Evolutionary conservation across 1,140 invertebrate genomes (phyloP).

Genomic region (Drosophila melanica): DNA sequence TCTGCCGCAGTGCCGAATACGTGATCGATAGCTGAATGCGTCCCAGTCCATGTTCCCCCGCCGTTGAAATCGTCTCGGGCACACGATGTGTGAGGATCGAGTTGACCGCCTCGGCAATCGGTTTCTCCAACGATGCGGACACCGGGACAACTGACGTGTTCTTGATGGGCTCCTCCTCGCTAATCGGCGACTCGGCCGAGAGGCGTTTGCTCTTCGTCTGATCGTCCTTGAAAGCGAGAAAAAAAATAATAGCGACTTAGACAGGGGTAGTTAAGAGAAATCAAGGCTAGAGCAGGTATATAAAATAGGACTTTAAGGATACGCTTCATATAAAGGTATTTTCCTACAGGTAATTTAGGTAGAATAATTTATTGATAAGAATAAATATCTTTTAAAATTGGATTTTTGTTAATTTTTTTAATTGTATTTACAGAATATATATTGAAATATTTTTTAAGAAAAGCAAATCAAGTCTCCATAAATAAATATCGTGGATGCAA

Average conservation of each 20-base stretch:
- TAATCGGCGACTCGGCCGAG: constrained; percentile 69
- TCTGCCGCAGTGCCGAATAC: constrained; percentile 92
- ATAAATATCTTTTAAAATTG: too few species aligned
- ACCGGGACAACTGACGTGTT: constrained; percentile 43
- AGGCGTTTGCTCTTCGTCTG: constrained; percentile 60
- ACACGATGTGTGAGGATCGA: constrained; percentile 83
- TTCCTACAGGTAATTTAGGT: too few species aligned
- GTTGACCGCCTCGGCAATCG: constrained; percentile 59
- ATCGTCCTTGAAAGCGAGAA: constrained; percentile 43
- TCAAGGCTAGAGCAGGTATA: too few species aligned
- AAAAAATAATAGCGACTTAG: background rate
- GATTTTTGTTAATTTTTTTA: too few species aligned
- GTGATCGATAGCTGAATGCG: constrained; percentile 93
- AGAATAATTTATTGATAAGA: too few species aligned
- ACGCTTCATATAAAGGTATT: too few species aligned
- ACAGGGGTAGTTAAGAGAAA: background rate
- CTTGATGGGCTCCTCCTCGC: constrained; percentile 77
- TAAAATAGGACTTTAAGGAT: too few species aligned
- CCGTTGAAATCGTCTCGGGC: constrained; percentile 85
- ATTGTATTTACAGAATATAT: too few species aligned
- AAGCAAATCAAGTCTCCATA: too few species aligned
- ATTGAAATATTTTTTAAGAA: too few species aligned
- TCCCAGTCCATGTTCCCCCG: constrained; percentile 89
- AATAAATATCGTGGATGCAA: too few species aligned
- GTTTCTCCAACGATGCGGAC: constrained; percentile 64